phyloP scores from a whole-genome alignment of 2,888 invertebrate species.

The Lasioglossum figueresi region DNA sequence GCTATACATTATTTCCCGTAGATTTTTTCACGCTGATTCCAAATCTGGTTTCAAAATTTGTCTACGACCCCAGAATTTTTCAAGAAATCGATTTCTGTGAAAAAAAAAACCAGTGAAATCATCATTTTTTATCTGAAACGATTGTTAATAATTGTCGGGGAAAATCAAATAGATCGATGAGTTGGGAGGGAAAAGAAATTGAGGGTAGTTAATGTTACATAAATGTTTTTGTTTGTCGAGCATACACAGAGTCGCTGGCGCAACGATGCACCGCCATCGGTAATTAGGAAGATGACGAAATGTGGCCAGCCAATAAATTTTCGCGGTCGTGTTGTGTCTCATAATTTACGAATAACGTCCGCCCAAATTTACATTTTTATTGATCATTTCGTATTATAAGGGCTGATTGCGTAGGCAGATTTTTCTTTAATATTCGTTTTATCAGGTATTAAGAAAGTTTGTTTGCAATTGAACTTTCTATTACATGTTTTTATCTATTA shows the following conservation, averaged over 20 bases:
- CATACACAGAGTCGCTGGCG: neutral
- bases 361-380: neutral
- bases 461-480: neutral
- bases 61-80: too few relatives aligned
- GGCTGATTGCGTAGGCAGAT: neutral
- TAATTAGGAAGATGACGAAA: neutral
- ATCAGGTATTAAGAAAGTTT: neutral
- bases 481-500: neutral
- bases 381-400: neutral
- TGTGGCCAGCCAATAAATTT: neutral
- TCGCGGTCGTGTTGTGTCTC: neutral
- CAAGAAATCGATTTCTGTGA: too few relatives aligned
- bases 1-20: too few relatives aligned
- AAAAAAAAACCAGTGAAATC: too few relatives aligned
- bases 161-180: neutral
- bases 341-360: neutral
- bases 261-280: neutral
- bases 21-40: too few relatives aligned
- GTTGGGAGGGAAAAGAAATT: neutral
- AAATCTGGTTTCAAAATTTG: too few relatives aligned
- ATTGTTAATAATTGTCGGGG: neutral
- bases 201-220: neutral
- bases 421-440: neutral
- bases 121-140: too few relatives aligned
- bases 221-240: conserved; percentile 2